These are phyloP conservation scores for Pelobates cultripes DNA, from an alignment of 2,797 vertebrate species.

Conservation along the genomic window DNA sequence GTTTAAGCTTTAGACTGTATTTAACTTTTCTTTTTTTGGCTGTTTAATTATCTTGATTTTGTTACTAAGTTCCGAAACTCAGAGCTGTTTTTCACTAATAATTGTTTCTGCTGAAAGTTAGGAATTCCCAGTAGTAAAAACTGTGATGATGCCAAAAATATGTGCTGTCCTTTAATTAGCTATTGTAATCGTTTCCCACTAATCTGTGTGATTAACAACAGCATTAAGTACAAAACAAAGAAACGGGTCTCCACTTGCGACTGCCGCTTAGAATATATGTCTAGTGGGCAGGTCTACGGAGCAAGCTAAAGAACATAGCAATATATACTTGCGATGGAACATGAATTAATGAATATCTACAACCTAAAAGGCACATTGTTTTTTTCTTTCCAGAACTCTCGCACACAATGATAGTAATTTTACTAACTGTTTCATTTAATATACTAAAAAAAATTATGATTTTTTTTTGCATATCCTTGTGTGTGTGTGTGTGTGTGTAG, in stretches of 20 bases:
- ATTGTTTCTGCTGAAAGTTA: constrained; percentile 78
- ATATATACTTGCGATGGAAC: constrained; percentile 18
- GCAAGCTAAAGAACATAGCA: not conserved
- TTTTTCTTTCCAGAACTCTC: no score
- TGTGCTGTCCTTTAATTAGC: constrained; percentile 83
- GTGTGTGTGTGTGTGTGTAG: no score
- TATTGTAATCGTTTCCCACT: constrained; percentile 80
- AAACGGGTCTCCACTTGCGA: constrained; percentile 68
- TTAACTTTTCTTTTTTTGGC: not conserved
- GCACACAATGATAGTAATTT: no score
- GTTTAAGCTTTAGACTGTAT: not conserved
- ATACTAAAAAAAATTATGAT: no score
- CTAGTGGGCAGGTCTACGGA: constrained; percentile 6
- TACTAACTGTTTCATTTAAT: no score
- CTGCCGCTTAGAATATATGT: constrained; percentile 4
- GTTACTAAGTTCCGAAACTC: constrained; percentile 68
- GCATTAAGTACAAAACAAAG: constrained; percentile 80
- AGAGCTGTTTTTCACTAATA: constrained; percentile 67
- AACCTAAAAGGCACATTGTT: no score
- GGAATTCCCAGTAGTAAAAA: constrained; percentile 74
- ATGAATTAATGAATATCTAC: no score
- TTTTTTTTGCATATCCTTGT: no score
- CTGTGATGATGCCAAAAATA: constrained; percentile 77
- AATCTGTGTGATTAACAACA: constrained; percentile 81
- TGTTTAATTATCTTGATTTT: constrained; percentile 72